Conservation (phyloP, 2,113 vertebrate genomes). For the Pedionomus torquatus region DNA sequence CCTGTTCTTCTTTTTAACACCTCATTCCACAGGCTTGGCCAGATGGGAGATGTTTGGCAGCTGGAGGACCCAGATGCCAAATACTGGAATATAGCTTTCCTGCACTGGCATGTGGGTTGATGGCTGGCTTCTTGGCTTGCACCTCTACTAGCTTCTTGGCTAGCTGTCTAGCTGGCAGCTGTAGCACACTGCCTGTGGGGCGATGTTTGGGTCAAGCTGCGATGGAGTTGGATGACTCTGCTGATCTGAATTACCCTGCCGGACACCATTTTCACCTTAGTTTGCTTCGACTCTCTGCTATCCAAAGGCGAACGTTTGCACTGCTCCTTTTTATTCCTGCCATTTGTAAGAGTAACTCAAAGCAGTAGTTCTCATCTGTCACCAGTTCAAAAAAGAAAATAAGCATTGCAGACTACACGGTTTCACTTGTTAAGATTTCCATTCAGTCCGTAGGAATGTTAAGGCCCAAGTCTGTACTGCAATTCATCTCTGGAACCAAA, state of each 20-base stretch:
- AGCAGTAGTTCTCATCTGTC: conserved; percentile 11
- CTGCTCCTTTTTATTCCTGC: not conserved
- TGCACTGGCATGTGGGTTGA: not conserved
- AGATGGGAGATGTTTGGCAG: conserved; percentile 38
- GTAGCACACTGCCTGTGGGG: not conserved
- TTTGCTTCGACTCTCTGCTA: not conserved
- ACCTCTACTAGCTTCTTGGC: conserved; percentile 16
- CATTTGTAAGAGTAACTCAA: conserved; percentile 7
- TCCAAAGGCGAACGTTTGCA: not conserved
- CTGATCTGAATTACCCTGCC: not conserved
- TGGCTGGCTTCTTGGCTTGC: conserved; percentile 33
- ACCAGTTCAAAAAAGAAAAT: not conserved
- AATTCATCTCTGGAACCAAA: not conserved
- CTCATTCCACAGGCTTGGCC: not conserved
- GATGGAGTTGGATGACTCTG: not conserved
- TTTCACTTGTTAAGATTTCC: not conserved
- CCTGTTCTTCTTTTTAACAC: not conserved
- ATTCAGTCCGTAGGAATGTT: not conserved
- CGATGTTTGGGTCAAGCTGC: not conserved
- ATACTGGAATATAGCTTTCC: conserved; percentile 20
- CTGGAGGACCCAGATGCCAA: conserved; percentile 25
- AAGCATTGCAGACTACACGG: not conserved
- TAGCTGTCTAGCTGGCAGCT: not conserved
- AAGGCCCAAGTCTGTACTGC: not conserved
- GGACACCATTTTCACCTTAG: not conserved